Conservation (phyloP, 2,888 invertebrate genomes). For the Melieria omissa region DNA sequence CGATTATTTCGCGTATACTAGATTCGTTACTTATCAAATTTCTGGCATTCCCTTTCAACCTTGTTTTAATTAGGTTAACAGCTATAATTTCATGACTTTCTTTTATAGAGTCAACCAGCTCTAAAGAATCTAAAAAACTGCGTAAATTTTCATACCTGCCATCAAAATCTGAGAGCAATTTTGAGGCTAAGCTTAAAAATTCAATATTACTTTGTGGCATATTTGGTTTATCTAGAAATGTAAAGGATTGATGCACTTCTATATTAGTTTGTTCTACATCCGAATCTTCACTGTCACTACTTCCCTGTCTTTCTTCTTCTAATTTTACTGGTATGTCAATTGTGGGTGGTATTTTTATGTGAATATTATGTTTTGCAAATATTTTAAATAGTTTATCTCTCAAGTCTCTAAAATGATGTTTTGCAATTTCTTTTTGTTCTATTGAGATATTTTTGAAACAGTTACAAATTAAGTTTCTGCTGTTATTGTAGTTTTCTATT, state of each 20-base stretch:
- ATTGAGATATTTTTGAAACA: background rate
- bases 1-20: conserved; percentile 12
- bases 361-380: background rate
- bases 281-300: conserved; percentile 12
- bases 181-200: background rate
- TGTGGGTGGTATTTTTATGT: background rate
- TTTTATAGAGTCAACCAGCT: conserved; percentile 12
- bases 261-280: background rate
- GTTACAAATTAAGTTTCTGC: background rate
- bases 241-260: background rate
- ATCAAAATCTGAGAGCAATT: background rate
- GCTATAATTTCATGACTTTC: conserved; percentile 12
- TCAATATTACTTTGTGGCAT: background rate
- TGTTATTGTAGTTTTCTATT: conserved; percentile 6
- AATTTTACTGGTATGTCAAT: background rate
- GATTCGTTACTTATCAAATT: conserved; percentile 18
- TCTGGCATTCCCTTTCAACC: conserved; percentile 11
- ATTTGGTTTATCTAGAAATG: background rate
- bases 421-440: background rate
- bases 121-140: conserved; percentile 15
- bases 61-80: conserved; percentile 12
- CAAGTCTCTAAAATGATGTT: background rate
- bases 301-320: background rate
- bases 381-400: conserved; percentile 13
- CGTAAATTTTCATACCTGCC: conserved; percentile 10